Evolutionary conservation across 1,140 invertebrate species (phyloP), one percentile per base, ranked within the genome.

Genomic region (Coelopa frigida): DNA sequence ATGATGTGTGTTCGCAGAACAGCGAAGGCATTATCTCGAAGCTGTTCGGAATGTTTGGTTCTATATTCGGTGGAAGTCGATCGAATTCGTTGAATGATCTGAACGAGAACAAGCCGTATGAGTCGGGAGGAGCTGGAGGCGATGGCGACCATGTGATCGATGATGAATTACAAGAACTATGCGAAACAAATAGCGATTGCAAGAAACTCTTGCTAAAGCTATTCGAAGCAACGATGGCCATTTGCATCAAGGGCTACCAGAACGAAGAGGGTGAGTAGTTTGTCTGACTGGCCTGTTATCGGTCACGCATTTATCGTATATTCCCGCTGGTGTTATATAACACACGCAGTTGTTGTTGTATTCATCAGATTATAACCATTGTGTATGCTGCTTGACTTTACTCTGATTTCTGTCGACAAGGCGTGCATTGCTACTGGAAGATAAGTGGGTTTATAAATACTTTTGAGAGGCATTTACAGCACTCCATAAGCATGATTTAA

Each of bases 201-300:
- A 66, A 63, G 46, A 66, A 66, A 43, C 52, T 63, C 26, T 39
- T 66, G 38, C 50, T 66, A 14, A 66, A 66, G 44, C 51, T 66
- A 39, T 66, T 66, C 36, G 62, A 66, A 47, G 52, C 62, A 40
- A 66, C 62, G 46, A 66, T 66, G 62, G 62, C 62, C 47, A 66
- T 66, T 40, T 60, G 59, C 49, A 65, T 66, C 42, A 66, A 66
- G 51, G 58, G 62, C 46, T 66, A 59, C 50, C 58, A 66, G 42
- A 59, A 65, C 49, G 62, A 62, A 53, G 59, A 62, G 54, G 62
- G 62, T 66, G 50, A 60, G 62, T 65, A 42, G n/a, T n/a, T n/a
- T n/a, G n/a, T n/a, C n/a, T n/a, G n/a, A n/a, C n/a, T n/a, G n/a
- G n/a, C n/a, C n/a, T n/a, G n/a, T n/a, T n/a, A n/a, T n/a, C n/a